Percentiles rank a stretch among this genome's conserved stretches.
phyloP scores from a whole-genome alignment of 1,140 invertebrate genomes.

The Argopecten irradians region DNA sequence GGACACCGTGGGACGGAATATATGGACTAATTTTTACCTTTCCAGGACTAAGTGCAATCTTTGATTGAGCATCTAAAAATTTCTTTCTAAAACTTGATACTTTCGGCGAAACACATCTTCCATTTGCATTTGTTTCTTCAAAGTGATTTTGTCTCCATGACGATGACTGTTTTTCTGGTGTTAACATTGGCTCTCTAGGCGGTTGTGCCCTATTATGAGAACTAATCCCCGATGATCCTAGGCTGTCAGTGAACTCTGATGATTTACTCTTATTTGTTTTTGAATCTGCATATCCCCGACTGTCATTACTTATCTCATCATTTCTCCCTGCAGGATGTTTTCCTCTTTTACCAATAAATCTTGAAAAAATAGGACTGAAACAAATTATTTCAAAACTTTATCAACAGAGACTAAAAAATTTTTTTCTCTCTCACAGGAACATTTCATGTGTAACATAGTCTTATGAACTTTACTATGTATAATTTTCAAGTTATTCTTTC shows the following conservation, averaged over 20 bases:
- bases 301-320: not conserved
- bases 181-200: not conserved
- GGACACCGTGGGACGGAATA: not conserved
- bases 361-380: not conserved
- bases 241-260: not conserved
- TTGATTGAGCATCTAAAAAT: not conserved
- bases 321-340: not conserved
- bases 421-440: too few relatives aligned
- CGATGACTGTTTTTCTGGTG: slow-evolving; percentile 5
- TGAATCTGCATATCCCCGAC: not conserved
- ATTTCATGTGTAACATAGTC: too few relatives aligned
- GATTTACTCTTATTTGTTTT: too few relatives aligned
- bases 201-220: not conserved
- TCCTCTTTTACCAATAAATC: not conserved
- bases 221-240: not conserved
- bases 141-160: not conserved
- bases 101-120: not conserved
- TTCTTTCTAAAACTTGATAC: not conserved
- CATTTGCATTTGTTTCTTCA: not conserved
- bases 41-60: not conserved
- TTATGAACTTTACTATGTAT: too few relatives aligned
- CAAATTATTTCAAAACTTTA: not conserved
- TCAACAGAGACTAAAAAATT: too few relatives aligned
- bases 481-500: too few relatives aligned
- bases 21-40: not conserved